Base-by-base conservation (phyloP, 2,797 vertebrate species). In the Heliangelus exortis region DNA sequence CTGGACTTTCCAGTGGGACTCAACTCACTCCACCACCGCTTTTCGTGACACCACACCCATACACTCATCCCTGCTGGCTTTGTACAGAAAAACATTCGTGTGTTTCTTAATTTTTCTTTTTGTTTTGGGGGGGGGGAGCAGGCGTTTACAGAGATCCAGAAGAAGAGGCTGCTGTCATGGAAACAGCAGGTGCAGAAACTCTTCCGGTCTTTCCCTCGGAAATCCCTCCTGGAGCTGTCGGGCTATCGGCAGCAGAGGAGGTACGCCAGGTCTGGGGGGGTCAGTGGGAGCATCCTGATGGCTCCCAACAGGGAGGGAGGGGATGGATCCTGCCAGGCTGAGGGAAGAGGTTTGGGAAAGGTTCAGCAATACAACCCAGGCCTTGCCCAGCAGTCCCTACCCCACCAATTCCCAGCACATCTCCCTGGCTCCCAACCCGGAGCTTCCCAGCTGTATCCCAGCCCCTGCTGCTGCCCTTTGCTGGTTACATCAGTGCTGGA, bases 101-200 rank as follows among this genome's bases (percentile, higher is more conserved):
- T 33, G 3, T 68, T 83, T 82, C 74, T 48, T 61, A 1, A 51
- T 94, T 16, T 28, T 5, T 53, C 28, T 25, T 36, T 15, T 48
- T 47, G 47, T 34, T 21, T n/a, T 12, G 3, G 84, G 8, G 94
- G 82, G 81, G 84, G 67, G 95, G n/a, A n/a, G 14, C 98, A 99
- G 99, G 99, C 99, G 78, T 99, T 99, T 97, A 99, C 98, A 75
- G 99, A 99, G 97, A 98, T 98, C 10, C 99, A 99, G 98, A 99
- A 99, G 98, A 99, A 99, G 98, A 98, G 99, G 94, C 96, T 99
- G 98, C 98, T 99, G 98, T 99, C 99, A 98, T 99, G 99, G 99
- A 99, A 99, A 98, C 99, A 99, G 97, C 99, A 99, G 98, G 99
- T 99, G 97, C 99, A 99, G 98, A 99, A 99, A 97, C 99, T 99